Base-by-base conservation (phyloP, 2,888 invertebrate species). In the Platycheirus rosarum region DNA sequence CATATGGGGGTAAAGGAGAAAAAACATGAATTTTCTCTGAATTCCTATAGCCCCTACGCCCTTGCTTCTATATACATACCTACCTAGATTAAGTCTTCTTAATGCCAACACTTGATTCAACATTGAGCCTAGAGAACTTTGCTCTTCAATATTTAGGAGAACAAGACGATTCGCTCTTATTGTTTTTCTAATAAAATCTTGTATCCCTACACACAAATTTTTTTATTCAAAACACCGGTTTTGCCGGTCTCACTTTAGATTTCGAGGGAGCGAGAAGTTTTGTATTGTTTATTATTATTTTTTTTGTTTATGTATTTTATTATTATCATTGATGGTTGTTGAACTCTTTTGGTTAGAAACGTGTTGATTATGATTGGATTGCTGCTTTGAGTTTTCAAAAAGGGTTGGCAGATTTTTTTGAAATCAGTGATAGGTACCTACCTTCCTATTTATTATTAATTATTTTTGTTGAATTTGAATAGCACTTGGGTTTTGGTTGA, bases 211-310 rank as follows among this genome's bases (percentile, higher is more conserved):
- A n/a, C n/a, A n/a, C n/a, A n/a, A n/a, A n/a, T n/a, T n/a, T n/a
- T n/a, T n/a, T n/a, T n/a, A n/a, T n/a, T n/a, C n/a, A n/a, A 42
- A 0, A 60, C 60, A 18, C 60, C 26, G 44, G 60, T 60, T 53
- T 60, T 60, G 44, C 44, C 60, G 44, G 60, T 60, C 60, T 60
- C 60, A 16, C n/a, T 14, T 23, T 11, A 3, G 9, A 26, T 4
- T 26, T 26, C 29, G 5, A 32, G 8, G 1, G 1, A 6, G 6
- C 2, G 26, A 7, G n/a, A 2, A 2, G 9, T 11, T 44, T 4
- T 44, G 11, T 13, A 44, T 48, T 48, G 48, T 48, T 48, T 48
- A 48, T 48, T 9, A 13, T 48, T 48, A 11, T 46, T 18, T 46
- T 14, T 48, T 53, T 63, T 63, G 63, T 48, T 46, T 32, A 9